Percentiles rank a stretch among this genome's conserved stretches.
These are phyloP conservation scores for Drosophila gaucha DNA, from an alignment of 2,888 invertebrate species.

Conservation along the genomic window DNA sequence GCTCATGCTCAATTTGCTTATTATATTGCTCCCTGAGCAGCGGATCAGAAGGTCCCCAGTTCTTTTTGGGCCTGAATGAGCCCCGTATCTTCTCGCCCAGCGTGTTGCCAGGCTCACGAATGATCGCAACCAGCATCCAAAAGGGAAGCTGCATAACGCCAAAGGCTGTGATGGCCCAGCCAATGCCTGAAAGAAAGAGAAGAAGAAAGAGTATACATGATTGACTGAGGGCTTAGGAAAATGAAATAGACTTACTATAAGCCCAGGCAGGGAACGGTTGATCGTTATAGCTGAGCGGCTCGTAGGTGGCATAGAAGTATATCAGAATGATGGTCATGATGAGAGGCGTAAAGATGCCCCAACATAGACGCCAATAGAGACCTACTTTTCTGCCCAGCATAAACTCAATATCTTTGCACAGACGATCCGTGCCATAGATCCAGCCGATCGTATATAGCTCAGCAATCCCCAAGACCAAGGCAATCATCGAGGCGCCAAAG, in stretches of 20 bases:
- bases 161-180: conserved; percentile 85
- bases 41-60: conserved; percentile 87
- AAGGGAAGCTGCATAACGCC: conserved; percentile 86
- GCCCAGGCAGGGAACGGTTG: conserved; percentile 87
- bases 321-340: conserved; percentile 89
- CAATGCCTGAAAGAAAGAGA: conserved; percentile 72
- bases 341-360: conserved; percentile 90
- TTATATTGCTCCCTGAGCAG: conserved; percentile 86
- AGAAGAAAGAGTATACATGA: accelerated
- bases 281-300: conserved; percentile 87
- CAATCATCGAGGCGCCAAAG: conserved; percentile 91
- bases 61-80: conserved; percentile 85
- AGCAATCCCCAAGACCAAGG: conserved; percentile 88
- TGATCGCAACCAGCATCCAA: conserved; percentile 82
- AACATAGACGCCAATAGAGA: conserved; percentile 92
- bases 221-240: too few relatives aligned
- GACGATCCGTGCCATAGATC: conserved; percentile 89
- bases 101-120: conserved; percentile 78
- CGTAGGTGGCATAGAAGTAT: conserved; percentile 88
- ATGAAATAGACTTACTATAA: conserved; percentile 87
- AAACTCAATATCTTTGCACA: conserved; percentile 91
- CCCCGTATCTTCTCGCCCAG: conserved; percentile 82
- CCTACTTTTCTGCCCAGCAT: conserved; percentile 90
- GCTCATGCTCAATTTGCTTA: conserved; percentile 81
- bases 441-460: conserved; percentile 90